A percentile compares a stretch with the other conserved stretches of the same genome.
Evolutionary conservation across 2,888 invertebrate species (phyloP).

Genomic region (Eutolmus rufibarbis): DNA sequence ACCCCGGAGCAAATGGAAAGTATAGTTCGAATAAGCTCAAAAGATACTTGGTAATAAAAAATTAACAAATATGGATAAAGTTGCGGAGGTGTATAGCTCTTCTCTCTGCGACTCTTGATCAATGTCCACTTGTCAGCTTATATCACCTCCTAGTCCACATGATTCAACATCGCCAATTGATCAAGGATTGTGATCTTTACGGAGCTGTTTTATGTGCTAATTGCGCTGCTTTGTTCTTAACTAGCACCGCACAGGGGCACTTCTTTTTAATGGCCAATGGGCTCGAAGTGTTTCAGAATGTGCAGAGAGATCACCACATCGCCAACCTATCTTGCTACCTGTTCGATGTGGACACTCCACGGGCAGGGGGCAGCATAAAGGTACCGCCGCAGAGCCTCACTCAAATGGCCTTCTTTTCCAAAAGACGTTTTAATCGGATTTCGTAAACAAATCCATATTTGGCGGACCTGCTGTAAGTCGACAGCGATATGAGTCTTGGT

Average conservation of each 20-base stretch:
- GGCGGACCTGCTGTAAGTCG: background rate
- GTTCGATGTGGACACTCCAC: background rate
- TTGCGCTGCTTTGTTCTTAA: background rate
- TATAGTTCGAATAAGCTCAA: background rate
- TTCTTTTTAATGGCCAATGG: slow-evolving; percentile 6
- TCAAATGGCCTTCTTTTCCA: slow-evolving; percentile 30
- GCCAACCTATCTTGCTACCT: slow-evolving; percentile 9
- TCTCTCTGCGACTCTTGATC: background rate
- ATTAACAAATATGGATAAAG: slow-evolving; percentile 30
- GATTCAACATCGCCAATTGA: slow-evolving; percentile 16
- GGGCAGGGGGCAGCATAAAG: background rate
- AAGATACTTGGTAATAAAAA: background rate
- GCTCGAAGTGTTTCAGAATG: background rate
- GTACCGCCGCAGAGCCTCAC: background rate
- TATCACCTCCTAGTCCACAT: background rate
- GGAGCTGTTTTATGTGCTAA: background rate
- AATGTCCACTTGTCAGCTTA: slow-evolving; percentile 4
- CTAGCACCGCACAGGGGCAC: background rate
- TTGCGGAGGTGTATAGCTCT: slow-evolving; percentile 11
- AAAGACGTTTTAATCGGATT: slow-evolving; percentile 41
- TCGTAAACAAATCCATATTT: slow-evolving; percentile 39
- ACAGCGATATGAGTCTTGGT: background rate
- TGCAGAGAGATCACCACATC: background rate
- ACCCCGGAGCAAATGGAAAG: background rate
- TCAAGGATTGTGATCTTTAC: background rate